Conservation (phyloP, 2,113 vertebrate genomes). For the Butastur rufipennis region DNA sequence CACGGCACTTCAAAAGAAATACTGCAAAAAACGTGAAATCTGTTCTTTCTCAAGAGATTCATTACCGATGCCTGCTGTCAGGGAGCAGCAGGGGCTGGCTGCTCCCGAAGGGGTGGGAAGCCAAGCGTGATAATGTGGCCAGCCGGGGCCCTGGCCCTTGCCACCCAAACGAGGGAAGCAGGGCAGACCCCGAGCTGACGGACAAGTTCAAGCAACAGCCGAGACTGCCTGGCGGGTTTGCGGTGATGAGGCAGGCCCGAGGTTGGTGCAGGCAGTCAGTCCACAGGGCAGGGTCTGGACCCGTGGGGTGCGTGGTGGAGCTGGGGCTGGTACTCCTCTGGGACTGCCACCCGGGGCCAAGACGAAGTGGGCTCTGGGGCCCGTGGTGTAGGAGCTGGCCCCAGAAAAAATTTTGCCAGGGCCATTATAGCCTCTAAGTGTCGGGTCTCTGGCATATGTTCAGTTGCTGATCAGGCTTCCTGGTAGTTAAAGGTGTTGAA, state of each 20-base stretch:
- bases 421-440: not conserved
- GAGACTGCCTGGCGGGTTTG: not conserved
- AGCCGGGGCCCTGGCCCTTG: accelerated
- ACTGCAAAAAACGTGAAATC: not conserved
- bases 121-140: accelerated
- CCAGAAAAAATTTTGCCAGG: not conserved
- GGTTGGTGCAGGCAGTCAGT: not conserved
- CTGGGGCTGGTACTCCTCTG: not conserved
- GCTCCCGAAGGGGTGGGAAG: not conserved
- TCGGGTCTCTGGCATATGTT: not conserved
- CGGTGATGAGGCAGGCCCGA: not conserved
- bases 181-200: not conserved
- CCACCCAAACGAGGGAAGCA: not conserved
- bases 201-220: not conserved
- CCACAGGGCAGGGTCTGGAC: not conserved
- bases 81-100: not conserved
- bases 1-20: not conserved
- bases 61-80: not conserved
- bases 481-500: not conserved
- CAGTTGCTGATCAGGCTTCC: not conserved
- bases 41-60: not conserved
- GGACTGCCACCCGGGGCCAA: not conserved
- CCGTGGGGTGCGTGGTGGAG: not conserved
- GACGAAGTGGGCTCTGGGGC: not conserved
- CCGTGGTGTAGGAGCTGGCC: not conserved